Evolutionary conservation across 2,888 invertebrate genomes (phyloP).

Genomic region (Seira musarum): DNA sequence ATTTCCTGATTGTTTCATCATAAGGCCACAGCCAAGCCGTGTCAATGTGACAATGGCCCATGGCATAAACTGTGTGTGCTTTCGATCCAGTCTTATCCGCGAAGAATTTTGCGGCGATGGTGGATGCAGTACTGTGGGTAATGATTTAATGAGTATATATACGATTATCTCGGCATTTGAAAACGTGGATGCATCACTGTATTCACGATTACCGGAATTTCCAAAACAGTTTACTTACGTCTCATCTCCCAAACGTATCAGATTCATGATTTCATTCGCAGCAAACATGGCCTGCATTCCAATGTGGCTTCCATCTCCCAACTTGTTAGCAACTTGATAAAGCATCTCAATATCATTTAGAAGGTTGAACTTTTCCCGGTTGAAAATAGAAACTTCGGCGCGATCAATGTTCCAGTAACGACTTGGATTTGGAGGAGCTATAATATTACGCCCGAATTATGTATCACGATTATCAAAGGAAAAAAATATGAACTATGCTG

Average conservation of each 20-base stretch:
- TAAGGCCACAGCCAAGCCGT: slow-evolving; percentile 76
- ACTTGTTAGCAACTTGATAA: slow-evolving; percentile 72
- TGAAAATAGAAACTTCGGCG: slow-evolving; percentile 72
- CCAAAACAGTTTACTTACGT: slow-evolving; percentile 11
- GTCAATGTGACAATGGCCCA: slow-evolving; percentile 75
- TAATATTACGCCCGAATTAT: too few species aligned
- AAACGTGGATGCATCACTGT: too few species aligned
- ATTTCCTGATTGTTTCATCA: slow-evolving; percentile 74
- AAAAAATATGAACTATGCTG: too few species aligned
- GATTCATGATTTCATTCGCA: slow-evolving; percentile 74
- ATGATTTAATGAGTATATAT: too few species aligned
- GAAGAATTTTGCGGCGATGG: slow-evolving; percentile 71
- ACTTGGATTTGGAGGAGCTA: slow-evolving; percentile 72
- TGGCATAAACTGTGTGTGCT: slow-evolving; percentile 73
- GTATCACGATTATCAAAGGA: too few species aligned
- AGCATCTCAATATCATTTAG: slow-evolving; percentile 73
- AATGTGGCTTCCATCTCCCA: slow-evolving; percentile 71
- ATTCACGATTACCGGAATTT: not conserved
- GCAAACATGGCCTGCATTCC: slow-evolving; percentile 74
- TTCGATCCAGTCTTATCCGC: slow-evolving; percentile 72
- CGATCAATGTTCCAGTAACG: slow-evolving; percentile 71
- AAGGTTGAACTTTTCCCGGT: slow-evolving; percentile 72
- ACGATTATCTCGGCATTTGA: too few species aligned
- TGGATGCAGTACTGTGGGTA: slow-evolving; percentile 70
- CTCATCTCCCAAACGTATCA: slow-evolving; percentile 68